These are phyloP conservation scores for Aplodontia rufa DNA, from an alignment of 2,113 vertebrate genomes.

Conservation along the genomic window DNA sequence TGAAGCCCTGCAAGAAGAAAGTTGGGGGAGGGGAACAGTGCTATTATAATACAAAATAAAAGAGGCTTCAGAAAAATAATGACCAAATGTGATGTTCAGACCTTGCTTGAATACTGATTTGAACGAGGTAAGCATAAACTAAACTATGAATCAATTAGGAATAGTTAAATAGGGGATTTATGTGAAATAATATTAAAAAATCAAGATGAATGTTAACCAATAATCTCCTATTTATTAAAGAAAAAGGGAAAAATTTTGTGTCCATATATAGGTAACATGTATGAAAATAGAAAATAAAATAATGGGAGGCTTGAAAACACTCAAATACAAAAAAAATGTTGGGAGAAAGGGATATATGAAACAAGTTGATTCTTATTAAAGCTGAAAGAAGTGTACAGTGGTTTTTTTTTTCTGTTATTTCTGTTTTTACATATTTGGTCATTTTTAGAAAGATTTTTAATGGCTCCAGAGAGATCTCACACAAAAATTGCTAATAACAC, in stretches of 20 bases:
- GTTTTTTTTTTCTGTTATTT: neutral
- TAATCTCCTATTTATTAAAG: neutral
- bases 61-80: neutral
- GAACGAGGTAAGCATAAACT: neutral
- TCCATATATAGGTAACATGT: too few relatives aligned
- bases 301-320: neutral
- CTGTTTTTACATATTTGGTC: neutral
- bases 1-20: too few relatives aligned
- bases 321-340: neutral
- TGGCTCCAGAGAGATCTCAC: neutral
- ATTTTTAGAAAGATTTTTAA: neutral
- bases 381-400: neutral
- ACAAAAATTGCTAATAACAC: neutral
- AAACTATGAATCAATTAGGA: neutral
- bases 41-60: neutral
- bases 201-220: neutral
- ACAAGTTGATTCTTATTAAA: neutral
- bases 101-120: neutral
- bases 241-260: neutral
- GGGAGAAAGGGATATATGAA: neutral
- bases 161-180: neutral
- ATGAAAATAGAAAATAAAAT: neutral
- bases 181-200: neutral
- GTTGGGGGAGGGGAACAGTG: neutral
- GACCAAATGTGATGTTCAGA: neutral